Evolutionary conservation across 2,797 vertebrate species (phyloP).

Genomic region (Nyctibius grandis): DNA sequence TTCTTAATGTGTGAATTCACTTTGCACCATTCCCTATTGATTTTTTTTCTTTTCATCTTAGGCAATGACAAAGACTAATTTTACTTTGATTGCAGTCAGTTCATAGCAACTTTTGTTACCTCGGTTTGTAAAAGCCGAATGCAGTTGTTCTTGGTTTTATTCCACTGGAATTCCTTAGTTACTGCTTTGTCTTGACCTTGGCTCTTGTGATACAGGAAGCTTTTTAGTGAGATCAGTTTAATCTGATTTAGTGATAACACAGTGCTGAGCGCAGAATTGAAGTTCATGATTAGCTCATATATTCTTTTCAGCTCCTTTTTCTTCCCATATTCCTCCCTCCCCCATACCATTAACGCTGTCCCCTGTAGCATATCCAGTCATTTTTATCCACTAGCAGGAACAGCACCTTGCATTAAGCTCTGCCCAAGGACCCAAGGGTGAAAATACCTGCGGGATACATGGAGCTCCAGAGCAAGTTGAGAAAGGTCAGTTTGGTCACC

Average conservation of each 20-base stretch:
- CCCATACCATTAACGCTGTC: background rate
- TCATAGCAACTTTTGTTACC: background rate
- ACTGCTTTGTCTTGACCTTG: slow-evolving; percentile 33
- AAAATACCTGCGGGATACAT: background rate
- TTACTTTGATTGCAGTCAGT: background rate
- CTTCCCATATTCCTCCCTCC: background rate
- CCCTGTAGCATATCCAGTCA: background rate
- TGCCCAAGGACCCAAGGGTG: background rate
- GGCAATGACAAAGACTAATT: background rate
- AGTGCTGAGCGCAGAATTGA: slow-evolving; percentile 1
- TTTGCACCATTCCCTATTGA: background rate
- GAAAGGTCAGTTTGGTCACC: background rate
- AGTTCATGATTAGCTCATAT: slow-evolving; percentile 27
- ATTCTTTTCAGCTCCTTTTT: background rate
- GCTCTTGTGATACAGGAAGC: background rate
- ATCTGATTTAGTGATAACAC: slow-evolving; percentile 21
- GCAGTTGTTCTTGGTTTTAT: background rate
- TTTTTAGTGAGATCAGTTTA: slow-evolving; percentile 23
- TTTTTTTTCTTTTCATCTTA: background rate
- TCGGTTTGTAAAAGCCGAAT: background rate
- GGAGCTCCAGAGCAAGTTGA: background rate
- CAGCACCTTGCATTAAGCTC: background rate
- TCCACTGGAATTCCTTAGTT: background rate
- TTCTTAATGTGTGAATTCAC: background rate
- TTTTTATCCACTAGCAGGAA: background rate